Evolutionary conservation across 2,113 vertebrate genomes (phyloP).

Genomic region (Thunnus thynnus): DNA sequence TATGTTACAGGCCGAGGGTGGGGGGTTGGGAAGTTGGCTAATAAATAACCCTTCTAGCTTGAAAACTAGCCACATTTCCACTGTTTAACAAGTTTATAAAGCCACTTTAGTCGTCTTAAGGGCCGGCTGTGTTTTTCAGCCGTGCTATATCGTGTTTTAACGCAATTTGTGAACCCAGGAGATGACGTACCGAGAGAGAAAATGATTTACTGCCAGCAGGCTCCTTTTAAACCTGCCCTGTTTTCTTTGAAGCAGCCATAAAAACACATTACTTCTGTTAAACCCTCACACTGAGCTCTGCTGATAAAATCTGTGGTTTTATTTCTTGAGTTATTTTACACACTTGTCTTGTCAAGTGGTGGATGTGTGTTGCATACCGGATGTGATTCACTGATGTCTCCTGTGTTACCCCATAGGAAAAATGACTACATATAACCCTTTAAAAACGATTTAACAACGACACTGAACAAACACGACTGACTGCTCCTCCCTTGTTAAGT

Average conservation of each 20-base stretch:
- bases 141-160: constrained; percentile 14
- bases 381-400: constrained; percentile 71
- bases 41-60: constrained; percentile 65
- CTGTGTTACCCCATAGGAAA: constrained; percentile 44
- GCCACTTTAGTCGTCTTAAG: no score
- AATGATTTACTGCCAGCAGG: constrained; percentile 77
- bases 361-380: constrained; percentile 79
- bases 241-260: background rate
- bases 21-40: constrained; percentile 81
- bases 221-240: constrained; percentile 64
- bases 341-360: constrained; percentile 49
- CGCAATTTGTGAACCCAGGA: constrained; percentile 32
- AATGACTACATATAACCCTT: background rate
- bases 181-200: constrained; percentile 59
- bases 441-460: background rate
- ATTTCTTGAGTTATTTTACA: background rate
- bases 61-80: background rate
- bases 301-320: background rate
- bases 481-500: background rate
- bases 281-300: fast-evolving
- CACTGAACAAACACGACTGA: background rate
- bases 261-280: background rate
- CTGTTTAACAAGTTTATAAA: fast-evolving
- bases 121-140: fast-evolving
- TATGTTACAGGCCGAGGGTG: constrained; percentile 70